Percentiles rank a stretch among this genome's conserved stretches.
These are phyloP conservation scores for Perizoma flavofasciatum DNA, from an alignment of 2,888 invertebrate species.

Conservation along the genomic window DNA sequence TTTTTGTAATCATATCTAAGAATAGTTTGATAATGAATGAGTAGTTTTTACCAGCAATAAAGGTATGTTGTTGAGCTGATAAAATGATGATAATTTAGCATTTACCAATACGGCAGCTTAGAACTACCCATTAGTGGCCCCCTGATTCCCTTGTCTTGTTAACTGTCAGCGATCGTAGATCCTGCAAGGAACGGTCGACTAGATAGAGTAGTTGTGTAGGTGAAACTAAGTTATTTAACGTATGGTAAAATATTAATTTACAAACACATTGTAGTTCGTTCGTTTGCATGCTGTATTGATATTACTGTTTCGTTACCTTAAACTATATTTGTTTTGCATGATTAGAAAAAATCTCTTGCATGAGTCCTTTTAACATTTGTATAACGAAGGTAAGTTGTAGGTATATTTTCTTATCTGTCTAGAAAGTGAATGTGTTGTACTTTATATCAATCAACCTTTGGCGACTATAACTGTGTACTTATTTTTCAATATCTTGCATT, in stretches of 20 bases:
- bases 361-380: slow-evolving; percentile 17
- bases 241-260: not conserved
- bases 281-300: slow-evolving; percentile 19
- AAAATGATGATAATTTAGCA: slow-evolving; percentile 73
- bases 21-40: slow-evolving; percentile 15
- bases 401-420: not conserved
- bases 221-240: slow-evolving; percentile 18
- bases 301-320: not conserved
- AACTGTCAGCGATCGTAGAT: slow-evolving; percentile 29
- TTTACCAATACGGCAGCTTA: slow-evolving; percentile 84
- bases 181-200: slow-evolving; percentile 34
- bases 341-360: slow-evolving; percentile 19
- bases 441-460: no score
- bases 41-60: slow-evolving; percentile 54
- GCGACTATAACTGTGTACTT: not conserved
- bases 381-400: slow-evolving; percentile 16
- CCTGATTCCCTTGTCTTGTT: slow-evolving; percentile 53
- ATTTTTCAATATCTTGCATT: not conserved
- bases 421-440: slow-evolving; percentile 11
- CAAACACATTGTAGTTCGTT: slow-evolving; percentile 11
- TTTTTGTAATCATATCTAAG: slow-evolving; percentile 24
- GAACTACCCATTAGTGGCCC: slow-evolving; percentile 59
- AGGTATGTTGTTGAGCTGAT: slow-evolving; percentile 69
- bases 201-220: slow-evolving; percentile 34
- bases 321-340: slow-evolving; percentile 20